phyloP scores from a whole-genome alignment of 2,797 vertebrate genomes.

The Chromis chromis region DNA sequence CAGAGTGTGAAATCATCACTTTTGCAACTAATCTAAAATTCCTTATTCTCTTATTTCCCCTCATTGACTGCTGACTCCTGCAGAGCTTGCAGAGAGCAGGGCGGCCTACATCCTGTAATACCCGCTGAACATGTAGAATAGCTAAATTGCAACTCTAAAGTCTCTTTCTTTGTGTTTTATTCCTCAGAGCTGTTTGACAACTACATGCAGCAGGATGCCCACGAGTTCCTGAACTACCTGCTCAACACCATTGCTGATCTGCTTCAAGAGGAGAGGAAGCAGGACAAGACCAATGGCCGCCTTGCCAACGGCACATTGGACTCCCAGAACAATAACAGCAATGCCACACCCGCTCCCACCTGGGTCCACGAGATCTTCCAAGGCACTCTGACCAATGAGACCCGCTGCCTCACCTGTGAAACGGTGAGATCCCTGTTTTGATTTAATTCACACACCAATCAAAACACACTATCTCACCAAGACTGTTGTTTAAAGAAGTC shows the following conservation, averaged over 20 bases:
- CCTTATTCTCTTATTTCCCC: not conserved
- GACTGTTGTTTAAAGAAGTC: not conserved
- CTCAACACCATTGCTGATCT: conserved; percentile 98
- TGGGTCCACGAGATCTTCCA: conserved; percentile 99
- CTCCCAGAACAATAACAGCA: conserved; percentile 95
- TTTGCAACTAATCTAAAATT: not conserved
- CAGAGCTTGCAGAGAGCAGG: not conserved
- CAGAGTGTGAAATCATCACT: not conserved
- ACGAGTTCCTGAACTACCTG: conserved; percentile 98
- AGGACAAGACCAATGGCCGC: conserved; percentile 96
- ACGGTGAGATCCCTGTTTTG: conserved; percentile 84
- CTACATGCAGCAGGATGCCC: conserved; percentile 99
- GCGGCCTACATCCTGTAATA: not conserved
- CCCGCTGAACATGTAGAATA: conserved; percentile 10
- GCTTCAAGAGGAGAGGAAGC: conserved; percentile 97
- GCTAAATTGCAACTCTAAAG: conserved; percentile 65
- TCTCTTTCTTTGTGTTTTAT: conserved; percentile 3
- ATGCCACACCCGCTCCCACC: conserved; percentile 90
- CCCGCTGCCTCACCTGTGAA: conserved; percentile 98
- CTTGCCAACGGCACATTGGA: conserved; percentile 91
- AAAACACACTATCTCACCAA: not conserved
- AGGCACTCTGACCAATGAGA: conserved; percentile 98
- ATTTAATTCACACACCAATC: not conserved
- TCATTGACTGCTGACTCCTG: not conserved
- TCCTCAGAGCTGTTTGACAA: conserved; percentile 95